Evolutionary conservation across 2,797 vertebrate species (phyloP).

Genomic region (Podarcis lilfordi): DNA sequence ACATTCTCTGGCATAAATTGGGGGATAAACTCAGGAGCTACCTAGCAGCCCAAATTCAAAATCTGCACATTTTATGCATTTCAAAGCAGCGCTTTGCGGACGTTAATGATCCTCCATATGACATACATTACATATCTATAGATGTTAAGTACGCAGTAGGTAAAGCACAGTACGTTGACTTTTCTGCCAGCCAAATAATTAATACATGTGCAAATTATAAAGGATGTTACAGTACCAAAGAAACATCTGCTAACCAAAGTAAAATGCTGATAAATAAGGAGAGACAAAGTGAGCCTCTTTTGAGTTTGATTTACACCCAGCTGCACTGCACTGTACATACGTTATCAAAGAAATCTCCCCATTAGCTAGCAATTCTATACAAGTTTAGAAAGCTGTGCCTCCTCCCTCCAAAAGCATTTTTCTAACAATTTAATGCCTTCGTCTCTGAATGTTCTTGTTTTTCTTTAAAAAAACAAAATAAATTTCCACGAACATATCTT

Average conservation of each 20-base stretch:
- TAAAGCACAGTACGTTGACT: conserved; percentile 54
- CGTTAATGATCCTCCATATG: conserved; percentile 37
- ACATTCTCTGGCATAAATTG: conserved; percentile 36
- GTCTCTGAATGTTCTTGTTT: conserved; percentile 28
- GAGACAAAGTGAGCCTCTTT: conserved; percentile 73
- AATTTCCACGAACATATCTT: conserved; percentile 24
- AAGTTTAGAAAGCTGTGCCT: conserved; percentile 51
- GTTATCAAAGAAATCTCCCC: conserved; percentile 49
- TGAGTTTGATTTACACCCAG: conserved; percentile 68
- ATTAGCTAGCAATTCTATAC: conserved; percentile 35
- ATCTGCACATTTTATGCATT: conserved; percentile 48
- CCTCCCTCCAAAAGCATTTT: conserved; percentile 34
- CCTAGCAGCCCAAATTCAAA: conserved; percentile 56
- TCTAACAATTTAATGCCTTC: conserved; percentile 35
- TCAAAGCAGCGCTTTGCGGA: conserved; percentile 5
- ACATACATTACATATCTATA: conserved; percentile 4
- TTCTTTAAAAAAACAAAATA: background rate
- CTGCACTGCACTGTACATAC: conserved; percentile 53
- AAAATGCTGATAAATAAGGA: conserved; percentile 74
- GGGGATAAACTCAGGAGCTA: conserved; percentile 55
- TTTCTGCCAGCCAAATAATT: conserved; percentile 75
- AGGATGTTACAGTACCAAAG: conserved; percentile 76
- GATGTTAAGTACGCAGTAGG: conserved; percentile 51
- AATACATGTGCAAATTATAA: conserved; percentile 79
- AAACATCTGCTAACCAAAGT: conserved; percentile 80